Percentiles rank a stretch among this genome's conserved stretches.
Evolutionary conservation across 92 coral and sea anemone species (phyloP).

Genomic region (Bergia sp.): DNA sequence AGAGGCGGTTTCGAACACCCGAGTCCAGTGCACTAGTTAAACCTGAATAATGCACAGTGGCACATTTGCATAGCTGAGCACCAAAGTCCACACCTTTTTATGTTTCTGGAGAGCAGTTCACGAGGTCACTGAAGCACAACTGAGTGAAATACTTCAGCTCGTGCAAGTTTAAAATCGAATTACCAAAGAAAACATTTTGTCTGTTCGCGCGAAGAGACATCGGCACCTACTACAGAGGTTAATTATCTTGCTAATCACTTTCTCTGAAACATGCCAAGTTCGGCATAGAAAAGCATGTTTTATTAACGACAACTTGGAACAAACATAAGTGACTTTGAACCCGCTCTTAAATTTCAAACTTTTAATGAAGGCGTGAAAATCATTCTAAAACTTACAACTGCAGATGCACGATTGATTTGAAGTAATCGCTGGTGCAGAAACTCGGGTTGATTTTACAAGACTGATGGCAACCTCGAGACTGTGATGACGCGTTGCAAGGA

Average conservation of each 20-base stretch:
- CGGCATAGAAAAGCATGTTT: background rate
- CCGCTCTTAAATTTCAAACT: background rate
- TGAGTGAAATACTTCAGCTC: background rate
- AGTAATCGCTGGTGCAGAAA: background rate
- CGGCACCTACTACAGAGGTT: conserved; percentile 4
- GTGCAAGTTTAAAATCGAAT: background rate
- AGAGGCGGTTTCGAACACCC: background rate
- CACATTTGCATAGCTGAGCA: conserved; percentile 12
- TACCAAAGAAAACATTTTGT: background rate
- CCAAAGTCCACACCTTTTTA: conserved; percentile 5
- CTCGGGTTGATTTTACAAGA: background rate
- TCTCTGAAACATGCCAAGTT: background rate
- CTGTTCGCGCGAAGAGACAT: conserved; percentile 1
- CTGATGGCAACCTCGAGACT: background rate
- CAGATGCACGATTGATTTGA: background rate
- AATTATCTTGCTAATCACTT: conserved; percentile 1
- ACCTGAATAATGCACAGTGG: too few species aligned
- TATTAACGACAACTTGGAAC: background rate
- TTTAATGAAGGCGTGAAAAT: background rate
- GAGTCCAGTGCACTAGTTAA: too few species aligned
- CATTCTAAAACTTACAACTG: background rate
- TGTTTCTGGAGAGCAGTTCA: background rate
- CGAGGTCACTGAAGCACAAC: background rate
- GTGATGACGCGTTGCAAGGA: background rate
- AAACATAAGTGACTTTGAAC: background rate